Evolutionary conservation across 2,888 invertebrate genomes (phyloP), one percentile per base, ranked within the genome.

Genomic region (Heliconius ismenius): DNA sequence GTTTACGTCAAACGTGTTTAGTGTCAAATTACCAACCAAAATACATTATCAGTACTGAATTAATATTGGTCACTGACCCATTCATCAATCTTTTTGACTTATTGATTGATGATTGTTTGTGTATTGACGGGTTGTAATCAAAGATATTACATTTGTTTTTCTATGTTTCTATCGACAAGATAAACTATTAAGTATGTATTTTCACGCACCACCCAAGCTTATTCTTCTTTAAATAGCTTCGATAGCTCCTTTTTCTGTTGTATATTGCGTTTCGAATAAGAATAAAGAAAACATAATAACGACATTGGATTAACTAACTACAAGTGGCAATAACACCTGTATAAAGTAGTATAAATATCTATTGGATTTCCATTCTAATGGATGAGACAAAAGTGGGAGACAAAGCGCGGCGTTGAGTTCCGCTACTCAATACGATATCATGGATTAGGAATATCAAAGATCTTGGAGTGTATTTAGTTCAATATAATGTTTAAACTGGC

Each of bases 61-160:
- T 92, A 91, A 90, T 92, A 93, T 90, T 89, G 87, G 54, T 49
- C 21, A 54, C 85, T 78, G 87, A 84, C 83, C 83, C 88, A 87
- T 91, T 88, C 89, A 94, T 94, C 90, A 93, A 91, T 93, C 92
- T 90, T 83, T 84, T 85, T 89, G 91, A 92, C 89, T 92, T 87
- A 88, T 92, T 92, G 93, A 93, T 93, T 92, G 88, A 93, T 93
- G 91, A 91, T 88, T 88, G 86, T 83, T 72, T 83, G 83, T 81
- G 83, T 86, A 90, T 90, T 90, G 92, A 92, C 90, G 87, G 26
- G 89, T 87, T 88, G 90, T 92, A 92, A 93, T 93, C 93, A 93
- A 91, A 92, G 91, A 90, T 70, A 88, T 80, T 81, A 73, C 76
- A 32, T 24, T 36, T 43, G 36, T 54, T 26, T 10, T 18, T 26